A percentile compares a stretch with the other conserved stretches of the same genome.
phyloP scores from a whole-genome alignment of 2,797 vertebrate genomes.

The Syndactyla subalaris region DNA sequence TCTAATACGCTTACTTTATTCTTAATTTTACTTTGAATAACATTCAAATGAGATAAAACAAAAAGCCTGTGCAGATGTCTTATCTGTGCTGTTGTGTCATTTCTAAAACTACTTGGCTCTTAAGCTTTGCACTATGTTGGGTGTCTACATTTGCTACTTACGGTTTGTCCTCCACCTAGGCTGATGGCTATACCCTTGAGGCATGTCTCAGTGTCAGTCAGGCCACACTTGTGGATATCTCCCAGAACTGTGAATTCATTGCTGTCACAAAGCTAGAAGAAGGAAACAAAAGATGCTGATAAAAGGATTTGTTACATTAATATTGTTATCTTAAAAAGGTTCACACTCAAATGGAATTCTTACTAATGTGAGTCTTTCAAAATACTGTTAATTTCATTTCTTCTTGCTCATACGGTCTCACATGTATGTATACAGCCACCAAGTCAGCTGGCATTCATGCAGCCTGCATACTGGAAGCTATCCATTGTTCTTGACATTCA shows the following conservation, averaged over 20 bases:
- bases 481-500: background rate
- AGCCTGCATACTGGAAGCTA: background rate
- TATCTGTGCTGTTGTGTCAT: background rate
- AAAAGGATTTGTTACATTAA: background rate
- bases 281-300: background rate
- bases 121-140: background rate
- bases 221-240: conserved; percentile 78
- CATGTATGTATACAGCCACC: background rate
- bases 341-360: background rate
- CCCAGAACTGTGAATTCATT: conserved; percentile 73
- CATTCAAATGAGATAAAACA: background rate
- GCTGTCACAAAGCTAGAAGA: conserved; percentile 72
- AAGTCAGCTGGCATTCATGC: background rate
- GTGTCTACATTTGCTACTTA: conserved; percentile 54
- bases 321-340: background rate
- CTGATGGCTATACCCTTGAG: conserved; percentile 75
- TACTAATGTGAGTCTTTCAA: background rate
- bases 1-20: background rate
- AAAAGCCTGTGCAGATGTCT: background rate
- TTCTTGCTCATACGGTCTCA: background rate
- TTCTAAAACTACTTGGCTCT: background rate
- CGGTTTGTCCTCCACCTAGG: conserved; percentile 65
- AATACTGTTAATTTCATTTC: background rate
- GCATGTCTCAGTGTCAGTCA: conserved; percentile 79
- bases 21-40: background rate